phyloP scores from a whole-genome alignment of 2,797 vertebrate species.

The Gephyroberyx darwinii region DNA sequence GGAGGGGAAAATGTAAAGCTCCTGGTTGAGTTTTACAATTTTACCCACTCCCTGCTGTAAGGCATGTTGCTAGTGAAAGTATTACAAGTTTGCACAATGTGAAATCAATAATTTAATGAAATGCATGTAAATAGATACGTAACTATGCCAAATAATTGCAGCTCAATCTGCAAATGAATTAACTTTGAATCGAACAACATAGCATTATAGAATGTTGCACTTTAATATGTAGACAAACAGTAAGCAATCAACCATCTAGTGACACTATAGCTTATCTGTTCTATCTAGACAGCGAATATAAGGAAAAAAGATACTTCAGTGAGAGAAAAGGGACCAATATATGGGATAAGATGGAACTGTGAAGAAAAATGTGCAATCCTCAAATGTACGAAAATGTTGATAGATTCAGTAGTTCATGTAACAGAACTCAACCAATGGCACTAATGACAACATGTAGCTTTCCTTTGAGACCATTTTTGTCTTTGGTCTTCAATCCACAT shows the following conservation, averaged over 20 bases:
- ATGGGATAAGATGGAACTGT: constrained; percentile 51
- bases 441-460: constrained; percentile 25
- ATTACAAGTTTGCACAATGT: constrained; percentile 43
- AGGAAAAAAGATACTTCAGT: not conserved
- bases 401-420: not conserved
- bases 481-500: constrained; percentile 1
- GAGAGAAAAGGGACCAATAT: constrained; percentile 30
- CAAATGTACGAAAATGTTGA: constrained; percentile 1
- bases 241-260: constrained; percentile 32
- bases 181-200: constrained; percentile 18
- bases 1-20: not conserved
- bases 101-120: constrained; percentile 51
- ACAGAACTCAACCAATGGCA: not conserved
- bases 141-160: constrained; percentile 31
- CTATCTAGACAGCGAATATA: constrained; percentile 5
- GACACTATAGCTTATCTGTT: constrained; percentile 17
- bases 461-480: constrained; percentile 13
- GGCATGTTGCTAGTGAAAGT: constrained; percentile 6
- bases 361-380: constrained; percentile 42
- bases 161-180: constrained; percentile 44
- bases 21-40: not conserved
- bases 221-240: constrained; percentile 29
- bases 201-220: constrained; percentile 31
- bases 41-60: constrained; percentile 19
- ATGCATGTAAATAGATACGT: constrained; percentile 47